Evolutionary conservation across 2,113 vertebrate genomes (phyloP).

Genomic region (Phrynosoma blainvillii): DNA sequence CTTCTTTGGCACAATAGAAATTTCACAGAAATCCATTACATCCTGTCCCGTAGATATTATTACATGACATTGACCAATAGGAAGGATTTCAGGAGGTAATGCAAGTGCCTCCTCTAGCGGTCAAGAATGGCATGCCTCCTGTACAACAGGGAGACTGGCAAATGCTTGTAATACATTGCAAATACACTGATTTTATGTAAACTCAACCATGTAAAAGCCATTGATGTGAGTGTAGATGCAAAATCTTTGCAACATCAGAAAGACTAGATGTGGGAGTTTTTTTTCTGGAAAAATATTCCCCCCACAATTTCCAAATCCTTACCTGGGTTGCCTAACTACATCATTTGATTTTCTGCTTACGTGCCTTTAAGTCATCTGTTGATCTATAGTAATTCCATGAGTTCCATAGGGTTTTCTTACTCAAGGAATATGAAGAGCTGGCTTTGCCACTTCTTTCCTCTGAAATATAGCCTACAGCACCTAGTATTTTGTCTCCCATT

Average conservation of each 20-base stretch:
- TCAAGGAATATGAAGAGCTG: too few species aligned
- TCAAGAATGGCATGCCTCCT: background rate
- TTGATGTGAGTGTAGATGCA: background rate
- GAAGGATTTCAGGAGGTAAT: background rate
- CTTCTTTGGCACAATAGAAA: background rate
- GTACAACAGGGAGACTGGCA: background rate
- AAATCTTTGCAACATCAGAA: background rate
- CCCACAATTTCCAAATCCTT: too few species aligned
- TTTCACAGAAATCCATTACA: fast-evolving
- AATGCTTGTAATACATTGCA: background rate
- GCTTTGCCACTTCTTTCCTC: too few species aligned
- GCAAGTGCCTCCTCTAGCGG: background rate
- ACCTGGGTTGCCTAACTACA: too few species aligned
- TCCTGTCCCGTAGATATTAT: background rate
- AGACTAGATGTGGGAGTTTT: background rate
- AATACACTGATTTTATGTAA: background rate
- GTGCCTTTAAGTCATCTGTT: too few species aligned
- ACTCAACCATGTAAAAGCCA: background rate
- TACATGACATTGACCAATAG: background rate
- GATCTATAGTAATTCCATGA: too few species aligned
- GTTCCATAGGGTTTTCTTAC: too few species aligned
- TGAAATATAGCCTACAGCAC: too few species aligned
- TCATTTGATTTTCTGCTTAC: too few species aligned
- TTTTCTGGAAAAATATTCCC: too few species aligned
- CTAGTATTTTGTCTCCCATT: too few species aligned